These are phyloP conservation scores for Drosophila jambulina DNA, from an alignment of 1,140 invertebrate genomes.

Conservation along the genomic window DNA sequence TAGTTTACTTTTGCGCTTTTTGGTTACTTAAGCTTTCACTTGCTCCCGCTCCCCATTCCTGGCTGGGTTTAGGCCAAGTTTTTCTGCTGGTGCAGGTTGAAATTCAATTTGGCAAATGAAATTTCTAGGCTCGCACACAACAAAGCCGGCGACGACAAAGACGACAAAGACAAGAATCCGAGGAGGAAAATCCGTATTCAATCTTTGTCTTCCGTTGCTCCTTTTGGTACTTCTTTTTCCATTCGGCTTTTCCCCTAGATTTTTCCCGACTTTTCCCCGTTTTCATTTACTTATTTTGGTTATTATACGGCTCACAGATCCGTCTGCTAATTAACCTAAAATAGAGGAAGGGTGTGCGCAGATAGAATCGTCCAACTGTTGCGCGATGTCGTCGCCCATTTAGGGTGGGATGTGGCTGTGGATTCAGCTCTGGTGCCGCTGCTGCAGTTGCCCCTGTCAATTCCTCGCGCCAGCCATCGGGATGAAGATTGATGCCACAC, in stretches of 20 bases:
- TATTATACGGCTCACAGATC: constrained; percentile 57
- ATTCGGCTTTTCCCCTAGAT: not conserved
- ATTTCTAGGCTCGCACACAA: constrained; percentile 55
- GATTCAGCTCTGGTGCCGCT: not conserved
- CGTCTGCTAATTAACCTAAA: constrained; percentile 78
- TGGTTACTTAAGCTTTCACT: constrained; percentile 60
- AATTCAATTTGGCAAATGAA: constrained; percentile 81
- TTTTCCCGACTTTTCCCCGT: not conserved
- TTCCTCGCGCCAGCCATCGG: constrained; percentile 46
- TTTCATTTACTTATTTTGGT: constrained; percentile 44
- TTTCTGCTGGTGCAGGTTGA: constrained; percentile 53
- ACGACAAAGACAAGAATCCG: constrained; percentile 15
- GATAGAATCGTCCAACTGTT: constrained; percentile 56
- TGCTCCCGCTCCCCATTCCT: constrained; percentile 14
- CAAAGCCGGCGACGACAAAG: constrained; percentile 19
- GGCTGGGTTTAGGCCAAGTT: constrained; percentile 68
- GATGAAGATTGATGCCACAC: constrained; percentile 73
- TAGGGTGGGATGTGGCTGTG: constrained; percentile 34
- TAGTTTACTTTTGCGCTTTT: constrained; percentile 66
- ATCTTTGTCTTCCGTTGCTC: constrained; percentile 12
- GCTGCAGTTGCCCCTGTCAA: constrained; percentile 44
- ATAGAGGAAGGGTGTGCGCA: constrained; percentile 51
- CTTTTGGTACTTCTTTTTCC: not conserved
- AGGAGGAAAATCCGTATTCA: constrained; percentile 29
- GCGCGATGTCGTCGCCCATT: constrained; percentile 73